These are phyloP conservation scores for Plagodis dolabraria DNA, from an alignment of 2,888 invertebrate genomes.

Conservation along the genomic window DNA sequence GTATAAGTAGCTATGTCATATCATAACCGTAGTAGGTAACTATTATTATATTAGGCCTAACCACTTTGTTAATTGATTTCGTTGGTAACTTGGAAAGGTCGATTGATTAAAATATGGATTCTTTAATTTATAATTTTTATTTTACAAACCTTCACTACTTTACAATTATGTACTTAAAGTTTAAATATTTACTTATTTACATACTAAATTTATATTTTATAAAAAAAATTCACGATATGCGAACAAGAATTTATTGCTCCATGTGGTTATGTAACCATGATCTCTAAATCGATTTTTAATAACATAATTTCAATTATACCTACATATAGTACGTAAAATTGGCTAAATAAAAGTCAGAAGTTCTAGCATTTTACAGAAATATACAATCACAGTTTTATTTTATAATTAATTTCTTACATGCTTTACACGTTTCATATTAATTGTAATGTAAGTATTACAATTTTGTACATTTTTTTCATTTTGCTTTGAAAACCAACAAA, in stretches of 20 bases:
- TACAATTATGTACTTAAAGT: slow-evolving; percentile 49
- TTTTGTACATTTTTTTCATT: slow-evolving; percentile 25
- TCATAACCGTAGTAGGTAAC: background rate
- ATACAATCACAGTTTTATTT: slow-evolving; percentile 25
- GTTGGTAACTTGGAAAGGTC: background rate
- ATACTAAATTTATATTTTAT: slow-evolving; percentile 48
- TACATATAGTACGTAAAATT: background rate
- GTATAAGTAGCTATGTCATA: too few species aligned
- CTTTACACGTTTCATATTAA: slow-evolving; percentile 2
- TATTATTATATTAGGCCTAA: too few species aligned
- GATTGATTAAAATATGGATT: background rate
- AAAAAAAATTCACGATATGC: slow-evolving; percentile 73
- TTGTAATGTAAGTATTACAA: slow-evolving; percentile 4
- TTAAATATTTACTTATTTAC: slow-evolving; percentile 30
- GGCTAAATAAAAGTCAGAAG: background rate
- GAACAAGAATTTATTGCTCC: slow-evolving; percentile 70
- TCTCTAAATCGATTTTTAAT: slow-evolving; percentile 2
- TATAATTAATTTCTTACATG: slow-evolving; percentile 19
- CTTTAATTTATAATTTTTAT: slow-evolving; percentile 53
- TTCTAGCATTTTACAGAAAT: slow-evolving; percentile 20
- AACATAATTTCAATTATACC: too few species aligned
- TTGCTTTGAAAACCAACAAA: too few species aligned
- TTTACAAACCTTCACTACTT: slow-evolving; percentile 70
- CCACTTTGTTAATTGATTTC: too few species aligned
- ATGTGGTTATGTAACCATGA: slow-evolving; percentile 26